Evolutionary conservation across 2,113 vertebrate genomes (phyloP), one percentile per base, ranked within the genome.

Genomic region (Melospiza georgiana): DNA sequence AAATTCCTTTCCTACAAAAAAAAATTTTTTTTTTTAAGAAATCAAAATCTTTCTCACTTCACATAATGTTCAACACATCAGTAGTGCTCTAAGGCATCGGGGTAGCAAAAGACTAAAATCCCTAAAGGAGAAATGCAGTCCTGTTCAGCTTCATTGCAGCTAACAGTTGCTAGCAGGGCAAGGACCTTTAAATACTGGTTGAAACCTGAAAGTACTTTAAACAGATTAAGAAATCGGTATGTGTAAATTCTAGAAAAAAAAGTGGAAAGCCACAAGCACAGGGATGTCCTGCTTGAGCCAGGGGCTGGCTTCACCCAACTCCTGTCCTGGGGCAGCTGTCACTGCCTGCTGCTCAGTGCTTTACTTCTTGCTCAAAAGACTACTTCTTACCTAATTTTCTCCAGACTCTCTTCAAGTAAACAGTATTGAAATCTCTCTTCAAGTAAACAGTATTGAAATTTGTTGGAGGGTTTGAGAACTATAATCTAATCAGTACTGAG

Each of bases 311-410:
- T 63, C 77, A 67, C 8, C 7, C 51, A 88, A 17, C 55, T 74
- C 24, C 49, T 12, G 28, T 59, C 46, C 30, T 0, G 0, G 30
- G 52, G 37, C 10, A 77, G 44, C 35, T 4, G 0, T 5, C 9
- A 1, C 46, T 44, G 31, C 48, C 57, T 81, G 65, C 65, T 52
- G 37, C 52, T 41, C 41, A 48, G 17, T 6, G 21, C 52, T 46
- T 77, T 21, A 78, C 12, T 52, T 71, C 49, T 39, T 61, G n/a
- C 18, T 43, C 35, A 67, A 55, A 89, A 83, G 15, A 61, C 44
- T 86, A 66, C 7, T 44, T 33, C 33, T 11, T 76, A 18, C 49
- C 46, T 52, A 15, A 61, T 90, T 90, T 69, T 66, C 46, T 66
- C 44, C n/a, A 71, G 24, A 54, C 15, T 44, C 35, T 6, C 55